Conservation (phyloP, 2,888 invertebrate genomes). For the Tetropium fuscum region DNA sequence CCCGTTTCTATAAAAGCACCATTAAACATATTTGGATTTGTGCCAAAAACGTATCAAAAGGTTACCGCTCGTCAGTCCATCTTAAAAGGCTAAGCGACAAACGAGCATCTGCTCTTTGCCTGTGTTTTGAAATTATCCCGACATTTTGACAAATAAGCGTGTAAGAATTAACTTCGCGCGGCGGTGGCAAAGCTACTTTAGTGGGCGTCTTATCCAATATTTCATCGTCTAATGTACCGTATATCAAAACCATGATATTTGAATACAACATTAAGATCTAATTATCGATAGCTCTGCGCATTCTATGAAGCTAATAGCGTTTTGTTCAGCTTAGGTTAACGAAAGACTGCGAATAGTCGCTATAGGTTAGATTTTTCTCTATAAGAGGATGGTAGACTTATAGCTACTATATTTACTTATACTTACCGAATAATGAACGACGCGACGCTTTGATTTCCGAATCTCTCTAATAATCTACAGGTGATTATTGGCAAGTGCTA, state of each 20-base stretch:
- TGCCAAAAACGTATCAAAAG: conserved; percentile 14
- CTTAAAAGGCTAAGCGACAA: conserved; percentile 18
- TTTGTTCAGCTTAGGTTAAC: too few relatives aligned
- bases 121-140: conserved; percentile 12
- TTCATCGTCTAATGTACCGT: conserved; percentile 23
- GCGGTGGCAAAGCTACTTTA: conserved; percentile 31
- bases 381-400: too few relatives aligned
- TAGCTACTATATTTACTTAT: too few relatives aligned
- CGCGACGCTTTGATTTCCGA: too few relatives aligned
- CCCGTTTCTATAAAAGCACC: too few relatives aligned
- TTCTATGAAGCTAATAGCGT: conserved; percentile 1
- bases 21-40: conserved; percentile 9
- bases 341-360: too few relatives aligned
- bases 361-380: too few relatives aligned
- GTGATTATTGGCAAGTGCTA: too few relatives aligned
- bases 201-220: conserved; percentile 37
- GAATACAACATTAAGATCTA: conserved; percentile 19
- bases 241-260: conserved; percentile 24
- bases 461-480: too few relatives aligned
- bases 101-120: conserved; percentile 23
- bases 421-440: too few relatives aligned
- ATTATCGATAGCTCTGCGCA: conserved; percentile 10
- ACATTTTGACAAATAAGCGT: conserved; percentile 17
- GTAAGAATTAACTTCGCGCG: conserved; percentile 30
- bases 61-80: conserved; percentile 4